Base-by-base conservation (phyloP, 1,140 invertebrate species). In the Nasonia vitripennis region DNA sequence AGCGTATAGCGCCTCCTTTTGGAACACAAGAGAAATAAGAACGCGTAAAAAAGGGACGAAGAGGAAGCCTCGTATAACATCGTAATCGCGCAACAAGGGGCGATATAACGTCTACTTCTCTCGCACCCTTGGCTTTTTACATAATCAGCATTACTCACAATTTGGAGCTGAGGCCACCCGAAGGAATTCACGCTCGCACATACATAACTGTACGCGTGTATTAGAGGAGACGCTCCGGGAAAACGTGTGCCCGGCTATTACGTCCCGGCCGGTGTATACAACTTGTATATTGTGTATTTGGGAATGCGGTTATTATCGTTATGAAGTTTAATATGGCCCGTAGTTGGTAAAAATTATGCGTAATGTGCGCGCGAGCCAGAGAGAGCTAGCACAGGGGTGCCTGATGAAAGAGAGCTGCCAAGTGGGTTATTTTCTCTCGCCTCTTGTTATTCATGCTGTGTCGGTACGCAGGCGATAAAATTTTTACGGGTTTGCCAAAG, bases 111-210 rank as follows among this genome's bases (percentile, higher is more conserved):
- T 27, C 14, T n/a, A 20, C 74, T 5, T 67, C 77, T 62, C 17
- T 34, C 23, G 0, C 62, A 3, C 67, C 71, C 73, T 17, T 11
- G 73, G 27, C 73, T 55, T 55, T 55, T 37, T 27, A 75, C 71
- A 45, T 83, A 83, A 83, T 78, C 82, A 84, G n/a, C 75, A 78
- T 84, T 78, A 78, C 11, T 84, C 41, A 51, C 41, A 78, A 84
- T 84, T 84, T 71, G 68, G 48, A n/a, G 75, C 48, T 4, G 27
- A 27, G 51, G 12, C 37, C 31, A 81, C 17, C 17, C 79, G 6
- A 62, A 62, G 55, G 55, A 62, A 62, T 62, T 62, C 41, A n/a
- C 55, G 23, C 62, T 51, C 62, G n/a, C 17, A n/a, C n/a, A 31
- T 37, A 41, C 41, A 41, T 41, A 41, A 41, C 41, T 45, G n/a